Base-by-base conservation (phyloP, 2,888 invertebrate genomes). In the Autographa pulchrina region DNA sequence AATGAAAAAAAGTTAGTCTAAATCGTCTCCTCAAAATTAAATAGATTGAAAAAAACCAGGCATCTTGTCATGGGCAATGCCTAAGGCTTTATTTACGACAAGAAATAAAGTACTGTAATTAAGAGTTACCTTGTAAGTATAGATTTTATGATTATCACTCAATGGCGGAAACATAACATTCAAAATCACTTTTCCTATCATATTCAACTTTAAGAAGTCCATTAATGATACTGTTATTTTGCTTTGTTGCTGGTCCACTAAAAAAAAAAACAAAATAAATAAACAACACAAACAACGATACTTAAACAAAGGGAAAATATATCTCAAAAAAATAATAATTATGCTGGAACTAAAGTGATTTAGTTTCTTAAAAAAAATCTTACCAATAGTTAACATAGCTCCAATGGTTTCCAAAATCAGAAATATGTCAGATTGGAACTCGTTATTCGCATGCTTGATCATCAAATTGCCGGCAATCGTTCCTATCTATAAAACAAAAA, bases 401-500 rank as follows among this genome's bases (percentile, higher is more conserved):
- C 89, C 90, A 52, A 92, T 87, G 13, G 91, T 91, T 68, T 85
- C 91, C n/a, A 96, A 88, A 0, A 94, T 85, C 1, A 97, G 89
- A 80, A 96, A 97, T 6, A 98, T 83, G 86, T 98, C 98, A 0
- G 98, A 98, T 3, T 97, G 97, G 86, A 97, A 98, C 72, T 97
- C 97, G 1, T 91, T 94, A 82, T 97, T 94, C 2, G 91, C 84
- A 82, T 97, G 96, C 87, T 98, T 98, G 65, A 97, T 96, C 91
- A 97, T 96, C 69, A 98, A 87, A 86, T 98, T 98, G 0, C 98
- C 98, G 59, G 96, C 97, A 72, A 98, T 89, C 0, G 97, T 97
- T 52, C 96, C 97, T 68, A 96, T 91, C 97, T 97, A 83, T 68
- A 83, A 68, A 88, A 87, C 11, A 38, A 70, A n/a, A 64, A 54